Percentiles rank a stretch among this genome's conserved stretches.
Conservation (phyloP, 2,797 vertebrate genomes). For the Enteromius treurensis region DNA sequence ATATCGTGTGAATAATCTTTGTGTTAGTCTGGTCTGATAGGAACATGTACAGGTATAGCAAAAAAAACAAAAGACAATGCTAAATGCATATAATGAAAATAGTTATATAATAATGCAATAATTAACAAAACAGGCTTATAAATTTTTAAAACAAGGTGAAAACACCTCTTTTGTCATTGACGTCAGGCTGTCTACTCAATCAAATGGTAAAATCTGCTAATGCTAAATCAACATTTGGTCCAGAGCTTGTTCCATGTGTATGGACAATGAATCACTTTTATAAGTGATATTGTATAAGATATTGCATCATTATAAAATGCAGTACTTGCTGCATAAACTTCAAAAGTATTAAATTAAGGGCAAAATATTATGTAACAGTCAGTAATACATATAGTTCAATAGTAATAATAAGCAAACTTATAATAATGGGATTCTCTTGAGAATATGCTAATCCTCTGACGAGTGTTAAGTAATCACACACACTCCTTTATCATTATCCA, state of each 20-base stretch:
- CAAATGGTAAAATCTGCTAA: not conserved
- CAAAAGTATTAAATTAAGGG: not conserved
- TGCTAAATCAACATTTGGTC: constrained; percentile 4
- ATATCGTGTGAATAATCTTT: not conserved
- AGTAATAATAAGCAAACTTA: constrained; percentile 5
- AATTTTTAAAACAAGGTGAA: not conserved
- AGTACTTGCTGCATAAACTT: constrained; percentile 1
- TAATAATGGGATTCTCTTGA: not conserved
- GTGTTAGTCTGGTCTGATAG: not conserved
- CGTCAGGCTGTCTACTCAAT: not conserved
- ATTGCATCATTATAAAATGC: too few species aligned
- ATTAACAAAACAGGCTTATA: not conserved
- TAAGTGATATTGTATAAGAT: too few species aligned
- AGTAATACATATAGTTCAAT: not conserved
- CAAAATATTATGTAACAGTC: constrained; percentile 11
- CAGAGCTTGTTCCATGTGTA: not conserved
- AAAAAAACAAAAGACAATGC: not conserved
- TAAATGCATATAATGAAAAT: not conserved
- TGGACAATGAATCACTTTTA: not conserved
- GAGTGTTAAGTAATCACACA: constrained; percentile 15
- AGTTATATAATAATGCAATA: not conserved
- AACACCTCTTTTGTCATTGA: not conserved
- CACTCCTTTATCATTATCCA: not conserved
- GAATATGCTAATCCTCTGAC: not conserved
- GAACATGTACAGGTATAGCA: too few species aligned